Evolutionary conservation across 2,113 vertebrate genomes (phyloP).

Genomic region (Chunga burmeisteri): DNA sequence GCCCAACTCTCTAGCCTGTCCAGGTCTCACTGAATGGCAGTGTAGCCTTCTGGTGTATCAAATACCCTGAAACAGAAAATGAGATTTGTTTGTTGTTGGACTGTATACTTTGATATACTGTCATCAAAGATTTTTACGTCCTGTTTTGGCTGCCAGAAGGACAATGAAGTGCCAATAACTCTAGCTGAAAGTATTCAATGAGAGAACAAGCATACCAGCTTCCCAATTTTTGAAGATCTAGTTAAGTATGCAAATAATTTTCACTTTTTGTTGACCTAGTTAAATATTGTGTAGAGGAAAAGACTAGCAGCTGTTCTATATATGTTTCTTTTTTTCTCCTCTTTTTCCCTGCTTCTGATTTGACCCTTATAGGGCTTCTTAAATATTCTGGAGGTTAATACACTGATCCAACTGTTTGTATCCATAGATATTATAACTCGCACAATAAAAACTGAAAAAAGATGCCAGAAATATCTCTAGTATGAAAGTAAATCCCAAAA

Average conservation of each 20-base stretch:
- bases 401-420: not conserved
- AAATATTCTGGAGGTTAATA: not conserved
- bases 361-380: not conserved
- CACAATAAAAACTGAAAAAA: not conserved
- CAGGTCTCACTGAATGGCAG: no score
- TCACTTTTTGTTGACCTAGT: not conserved
- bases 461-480: not conserved
- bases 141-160: not conserved
- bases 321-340: not conserved
- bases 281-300: not conserved
- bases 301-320: not conserved
- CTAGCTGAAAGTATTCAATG: not conserved
- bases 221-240: not conserved
- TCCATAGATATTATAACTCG: not conserved
- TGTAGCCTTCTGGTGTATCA: no score
- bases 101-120: not conserved
- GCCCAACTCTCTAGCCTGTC: no score
- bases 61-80: not conserved
- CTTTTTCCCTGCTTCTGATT: not conserved
- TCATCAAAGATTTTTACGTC: not conserved
- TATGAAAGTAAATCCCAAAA: not conserved
- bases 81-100: not conserved
- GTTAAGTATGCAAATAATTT: not conserved
- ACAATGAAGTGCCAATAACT: not conserved
- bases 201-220: not conserved